A percentile compares a stretch with the other conserved stretches of the same genome.
Conservation (phyloP, 2,888 invertebrate genomes). For the Habroteleia sp. region DNA sequence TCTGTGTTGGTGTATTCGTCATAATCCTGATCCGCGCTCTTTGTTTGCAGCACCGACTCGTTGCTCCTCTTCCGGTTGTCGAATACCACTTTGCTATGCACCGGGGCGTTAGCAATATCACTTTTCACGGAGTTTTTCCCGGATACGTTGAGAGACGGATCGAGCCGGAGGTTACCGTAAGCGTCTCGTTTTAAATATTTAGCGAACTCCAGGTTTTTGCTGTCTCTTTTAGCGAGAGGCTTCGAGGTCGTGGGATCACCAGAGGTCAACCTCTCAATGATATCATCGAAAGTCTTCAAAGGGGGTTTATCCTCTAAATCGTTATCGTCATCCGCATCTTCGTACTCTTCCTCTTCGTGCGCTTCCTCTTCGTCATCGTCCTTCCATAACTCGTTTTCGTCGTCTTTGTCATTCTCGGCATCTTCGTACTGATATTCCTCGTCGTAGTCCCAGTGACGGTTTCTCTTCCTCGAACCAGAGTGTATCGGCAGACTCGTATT, state of each 20-base stretch:
- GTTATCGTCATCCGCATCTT: slow-evolving; percentile 58
- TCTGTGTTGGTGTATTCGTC: slow-evolving; percentile 73
- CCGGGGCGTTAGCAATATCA: slow-evolving; percentile 18
- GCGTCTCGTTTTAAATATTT: slow-evolving; percentile 70
- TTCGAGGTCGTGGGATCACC: slow-evolving; percentile 66
- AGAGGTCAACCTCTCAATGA: slow-evolving; percentile 74
- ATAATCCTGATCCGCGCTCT: slow-evolving; percentile 74
- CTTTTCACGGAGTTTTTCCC: slow-evolving; percentile 22
- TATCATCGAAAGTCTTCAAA: slow-evolving; percentile 76
- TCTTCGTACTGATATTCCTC: slow-evolving; percentile 43
- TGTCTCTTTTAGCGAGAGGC: slow-evolving; percentile 66
- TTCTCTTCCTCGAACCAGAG: slow-evolving; percentile 19
- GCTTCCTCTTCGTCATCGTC: slow-evolving; percentile 56
- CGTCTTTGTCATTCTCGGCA: slow-evolving; percentile 48
- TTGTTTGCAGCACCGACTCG: slow-evolving; percentile 65
- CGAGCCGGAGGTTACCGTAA: slow-evolving; percentile 68
- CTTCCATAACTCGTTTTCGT: slow-evolving; percentile 41
- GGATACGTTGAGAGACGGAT: slow-evolving; percentile 65
- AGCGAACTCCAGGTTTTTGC: slow-evolving; percentile 69
- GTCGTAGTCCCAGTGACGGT: slow-evolving; percentile 29
- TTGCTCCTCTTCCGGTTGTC: slow-evolving; percentile 60
- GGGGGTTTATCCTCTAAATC: slow-evolving; percentile 69
- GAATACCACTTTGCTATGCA: slow-evolving; percentile 33
- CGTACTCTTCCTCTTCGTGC: slow-evolving; percentile 56
- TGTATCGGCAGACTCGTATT: slow-evolving; percentile 27